Conservation (phyloP, 2,113 vertebrate species). For the Glareola pratincola region DNA sequence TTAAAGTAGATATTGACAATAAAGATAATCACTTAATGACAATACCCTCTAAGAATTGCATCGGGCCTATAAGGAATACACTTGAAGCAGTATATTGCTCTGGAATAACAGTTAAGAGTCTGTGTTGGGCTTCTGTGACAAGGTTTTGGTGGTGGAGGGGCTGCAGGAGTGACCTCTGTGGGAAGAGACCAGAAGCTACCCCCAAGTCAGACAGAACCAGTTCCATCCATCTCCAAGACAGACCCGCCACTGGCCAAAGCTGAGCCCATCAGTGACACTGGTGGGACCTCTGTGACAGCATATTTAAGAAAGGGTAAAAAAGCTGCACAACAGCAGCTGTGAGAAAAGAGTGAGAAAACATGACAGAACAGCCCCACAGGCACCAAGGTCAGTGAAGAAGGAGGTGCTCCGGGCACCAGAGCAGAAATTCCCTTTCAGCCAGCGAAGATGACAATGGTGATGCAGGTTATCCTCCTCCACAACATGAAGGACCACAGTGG, state of each 20-base stretch:
- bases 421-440: neutral
- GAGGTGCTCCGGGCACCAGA: neutral
- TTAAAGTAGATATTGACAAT: neutral
- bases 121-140: neutral
- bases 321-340: neutral
- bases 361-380: neutral
- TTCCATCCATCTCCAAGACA: neutral
- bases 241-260: neutral
- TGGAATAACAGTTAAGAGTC: neutral
- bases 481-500: neutral
- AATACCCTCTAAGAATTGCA: neutral
- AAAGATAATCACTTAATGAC: neutral
- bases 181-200: neutral
- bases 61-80: neutral
- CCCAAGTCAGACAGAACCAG: neutral
- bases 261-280: neutral
- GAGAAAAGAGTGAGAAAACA: neutral
- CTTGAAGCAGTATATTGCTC: neutral
- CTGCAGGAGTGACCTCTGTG: neutral
- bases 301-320: neutral
- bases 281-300: neutral
- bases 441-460: neutral
- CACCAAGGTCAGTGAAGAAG: neutral
- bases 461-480: neutral
- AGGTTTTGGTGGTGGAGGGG: neutral